These are phyloP conservation scores for Homarus gammarus DNA, from an alignment of 2,888 invertebrate species.

Conservation along the genomic window DNA sequence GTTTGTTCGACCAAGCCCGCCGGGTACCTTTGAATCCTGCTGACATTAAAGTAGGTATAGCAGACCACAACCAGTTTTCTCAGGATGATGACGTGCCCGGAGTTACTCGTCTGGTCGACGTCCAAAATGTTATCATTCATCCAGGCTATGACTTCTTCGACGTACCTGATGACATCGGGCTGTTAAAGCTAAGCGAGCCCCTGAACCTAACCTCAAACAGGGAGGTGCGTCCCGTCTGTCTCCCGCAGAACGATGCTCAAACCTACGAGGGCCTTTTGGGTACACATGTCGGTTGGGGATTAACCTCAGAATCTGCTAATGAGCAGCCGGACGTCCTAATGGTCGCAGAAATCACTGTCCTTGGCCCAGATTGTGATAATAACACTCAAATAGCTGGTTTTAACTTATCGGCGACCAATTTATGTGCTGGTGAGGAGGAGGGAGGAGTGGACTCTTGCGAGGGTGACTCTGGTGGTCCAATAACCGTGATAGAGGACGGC, in stretches of 20 bases:
- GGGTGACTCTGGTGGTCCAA: slow-evolving; percentile 74
- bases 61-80: slow-evolving; percentile 32
- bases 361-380: slow-evolving; percentile 15
- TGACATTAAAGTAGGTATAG: slow-evolving; percentile 33
- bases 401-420: slow-evolving; percentile 54
- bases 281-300: slow-evolving; percentile 55
- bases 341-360: slow-evolving; percentile 34
- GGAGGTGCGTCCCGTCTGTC: slow-evolving; percentile 50
- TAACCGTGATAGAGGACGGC: slow-evolving; percentile 41
- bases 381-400: not conserved
- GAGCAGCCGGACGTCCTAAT: not conserved
- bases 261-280: slow-evolving; percentile 37
- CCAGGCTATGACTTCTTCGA: not conserved
- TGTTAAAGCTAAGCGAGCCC: slow-evolving; percentile 35
- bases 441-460: slow-evolving; percentile 66
- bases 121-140: slow-evolving; percentile 33
- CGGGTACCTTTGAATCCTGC: not conserved
- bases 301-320: not conserved
- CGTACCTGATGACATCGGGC: slow-evolving; percentile 57
- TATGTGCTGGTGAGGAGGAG: slow-evolving; percentile 45
- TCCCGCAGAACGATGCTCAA: slow-evolving; percentile 33
- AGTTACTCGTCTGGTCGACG: not conserved
- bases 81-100: slow-evolving; percentile 26
- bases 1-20: slow-evolving; percentile 24
- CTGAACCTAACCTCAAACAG: slow-evolving; percentile 19